Evolutionary conservation across 2,113 vertebrate genomes (phyloP).

Genomic region (Rallus limicola): DNA sequence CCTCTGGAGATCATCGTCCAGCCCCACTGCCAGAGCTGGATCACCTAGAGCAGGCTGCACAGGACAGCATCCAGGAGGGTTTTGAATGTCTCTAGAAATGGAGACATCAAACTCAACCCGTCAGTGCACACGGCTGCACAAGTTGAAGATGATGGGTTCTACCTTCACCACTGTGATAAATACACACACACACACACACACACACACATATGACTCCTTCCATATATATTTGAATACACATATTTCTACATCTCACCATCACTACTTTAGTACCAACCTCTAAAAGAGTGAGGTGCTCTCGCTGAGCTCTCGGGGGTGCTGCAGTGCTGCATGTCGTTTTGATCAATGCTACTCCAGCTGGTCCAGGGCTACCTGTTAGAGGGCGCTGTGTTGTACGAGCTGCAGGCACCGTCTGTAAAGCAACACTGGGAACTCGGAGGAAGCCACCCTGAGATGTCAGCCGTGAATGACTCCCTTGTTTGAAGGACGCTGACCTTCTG

Average conservation of each 20-base stretch:
- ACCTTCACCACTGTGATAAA: background rate
- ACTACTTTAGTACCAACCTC: background rate
- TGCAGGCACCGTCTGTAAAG: background rate
- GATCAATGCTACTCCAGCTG: background rate
- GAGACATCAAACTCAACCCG: too few species aligned
- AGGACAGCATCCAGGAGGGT: too few species aligned
- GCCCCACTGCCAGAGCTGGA: too few species aligned
- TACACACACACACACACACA: background rate
- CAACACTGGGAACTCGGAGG: background rate
- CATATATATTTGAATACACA: background rate
- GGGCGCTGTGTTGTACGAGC: background rate
- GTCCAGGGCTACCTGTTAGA: background rate
- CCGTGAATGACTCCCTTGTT: background rate
- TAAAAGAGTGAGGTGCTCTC: background rate
- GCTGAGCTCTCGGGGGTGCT: background rate
- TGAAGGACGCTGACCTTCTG: background rate
- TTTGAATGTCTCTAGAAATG: too few species aligned
- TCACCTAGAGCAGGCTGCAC: too few species aligned
- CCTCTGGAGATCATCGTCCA: too few species aligned
- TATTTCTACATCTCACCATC: background rate
- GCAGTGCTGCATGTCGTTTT: background rate
- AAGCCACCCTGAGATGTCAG: background rate
- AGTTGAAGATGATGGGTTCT: accelerated
- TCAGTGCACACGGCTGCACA: too few species aligned
- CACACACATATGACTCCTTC: too few species aligned